Evolutionary conservation across 1,140 invertebrate species (phyloP), one percentile per base, ranked within the genome.

Genomic region (Brevipalpus yothersi): DNA sequence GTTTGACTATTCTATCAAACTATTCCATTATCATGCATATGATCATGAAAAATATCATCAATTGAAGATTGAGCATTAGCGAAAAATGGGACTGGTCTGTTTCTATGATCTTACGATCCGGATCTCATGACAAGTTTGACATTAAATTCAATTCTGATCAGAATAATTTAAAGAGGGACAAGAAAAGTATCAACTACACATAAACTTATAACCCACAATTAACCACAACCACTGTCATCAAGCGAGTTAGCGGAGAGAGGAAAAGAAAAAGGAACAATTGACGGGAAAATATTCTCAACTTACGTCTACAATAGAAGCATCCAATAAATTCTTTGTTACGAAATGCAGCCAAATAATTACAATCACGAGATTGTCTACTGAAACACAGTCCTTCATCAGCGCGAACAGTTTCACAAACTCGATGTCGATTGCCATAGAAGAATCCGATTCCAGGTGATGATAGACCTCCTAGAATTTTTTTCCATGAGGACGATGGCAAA

Each of bases 251-350:
- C 31, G 31, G 5, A 31, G 31, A 31, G 31, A 31, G 31, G 31
- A 31, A n/a, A 3, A 31, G 31, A 31, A 31, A 5, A 31, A 5
- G 31, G 31, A 31, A 31, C 5, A 5, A 31, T 31, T 3, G 31
- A 31, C 5, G 31, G 31, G 5, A 3, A 5, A 31, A 31, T 31
- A 31, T 31, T 31, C 5, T 31, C 31, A 31, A 31, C 51, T 55
- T 55, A 55, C 53, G 23, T 55, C 53, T 15, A 55, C 53, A 55
- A 39, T 55, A 55, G 39, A 55, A 55, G 39, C 53, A 55, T 23
- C 53, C 53, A 8, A 55, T 15, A 39, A 19, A 55, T 19, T 31
- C 39, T 13, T 12, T 40, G 23, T 21, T 21, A 15, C n/a, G 13
- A 15, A 55, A 31, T 4, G 39, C 39, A 12, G 53, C 12, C 13